Evolutionary conservation across 2,888 invertebrate species (phyloP).

Genomic region (Hyposoter didymator): DNA sequence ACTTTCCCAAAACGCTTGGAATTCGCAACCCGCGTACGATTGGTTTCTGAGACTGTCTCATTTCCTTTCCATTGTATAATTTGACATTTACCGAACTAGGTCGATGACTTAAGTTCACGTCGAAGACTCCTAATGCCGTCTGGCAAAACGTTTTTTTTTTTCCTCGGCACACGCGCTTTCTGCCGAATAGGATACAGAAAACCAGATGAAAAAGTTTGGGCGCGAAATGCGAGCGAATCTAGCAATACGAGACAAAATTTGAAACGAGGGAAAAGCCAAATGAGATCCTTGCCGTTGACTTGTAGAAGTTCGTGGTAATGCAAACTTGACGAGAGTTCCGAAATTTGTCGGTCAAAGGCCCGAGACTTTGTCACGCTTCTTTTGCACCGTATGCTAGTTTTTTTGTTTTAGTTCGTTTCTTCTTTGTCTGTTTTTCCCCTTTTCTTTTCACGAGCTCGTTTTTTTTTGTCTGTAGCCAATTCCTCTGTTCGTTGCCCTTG

Average conservation of each 20-base stretch:
- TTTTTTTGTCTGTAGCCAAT: neutral
- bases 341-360: constrained; percentile 7
- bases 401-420: neutral
- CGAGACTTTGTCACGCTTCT: constrained; percentile 3
- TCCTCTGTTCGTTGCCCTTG: constrained; percentile 17
- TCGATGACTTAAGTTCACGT: constrained; percentile 11
- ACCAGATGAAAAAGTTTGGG: neutral
- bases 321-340: neutral
- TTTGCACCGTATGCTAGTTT: neutral
- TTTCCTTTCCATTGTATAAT: neutral
- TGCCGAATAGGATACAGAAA: neutral
- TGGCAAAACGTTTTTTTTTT: neutral
- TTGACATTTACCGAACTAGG: constrained; percentile 22
- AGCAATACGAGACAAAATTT: neutral
- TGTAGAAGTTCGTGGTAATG: constrained; percentile 16
- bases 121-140: neutral
- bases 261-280: neutral
- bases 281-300: neutral
- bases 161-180: neutral
- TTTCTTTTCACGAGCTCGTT: neutral
- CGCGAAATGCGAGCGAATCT: constrained; percentile 7
- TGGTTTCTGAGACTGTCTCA: constrained; percentile 3
- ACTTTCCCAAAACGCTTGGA: constrained; percentile 14
- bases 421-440: neutral
- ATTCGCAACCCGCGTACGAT: constrained; percentile 13